Conservation (phyloP, 2,797 vertebrate genomes). For the Crypturellus tataupa region DNA sequence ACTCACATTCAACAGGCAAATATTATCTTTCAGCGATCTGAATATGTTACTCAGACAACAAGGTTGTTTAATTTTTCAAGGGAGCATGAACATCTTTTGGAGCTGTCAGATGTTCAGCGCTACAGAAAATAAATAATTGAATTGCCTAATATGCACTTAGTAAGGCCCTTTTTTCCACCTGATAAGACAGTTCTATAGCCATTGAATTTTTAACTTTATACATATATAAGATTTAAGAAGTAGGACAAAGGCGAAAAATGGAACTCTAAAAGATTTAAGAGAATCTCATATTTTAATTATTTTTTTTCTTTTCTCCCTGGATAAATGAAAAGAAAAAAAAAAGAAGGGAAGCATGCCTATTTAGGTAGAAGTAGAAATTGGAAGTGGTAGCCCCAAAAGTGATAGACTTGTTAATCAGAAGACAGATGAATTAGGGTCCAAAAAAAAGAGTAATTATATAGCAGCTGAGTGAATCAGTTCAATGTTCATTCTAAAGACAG, state of each 20-base stretch:
- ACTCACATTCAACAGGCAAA: background rate
- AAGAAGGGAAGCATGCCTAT: background rate
- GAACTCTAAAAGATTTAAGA: background rate
- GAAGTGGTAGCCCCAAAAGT: background rate
- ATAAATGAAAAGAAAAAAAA: background rate
- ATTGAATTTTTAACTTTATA: background rate
- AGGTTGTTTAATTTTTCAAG: background rate
- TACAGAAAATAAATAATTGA: background rate
- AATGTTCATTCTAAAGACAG: background rate
- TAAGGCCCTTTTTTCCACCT: background rate
- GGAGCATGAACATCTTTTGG: background rate
- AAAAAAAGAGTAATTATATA: background rate
- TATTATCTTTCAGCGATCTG: background rate
- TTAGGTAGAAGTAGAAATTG: background rate
- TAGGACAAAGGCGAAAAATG: background rate
- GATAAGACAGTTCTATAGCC: no score
- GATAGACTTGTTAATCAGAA: background rate
- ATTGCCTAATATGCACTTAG: background rate
- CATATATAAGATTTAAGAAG: background rate
- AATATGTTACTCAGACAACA: background rate
- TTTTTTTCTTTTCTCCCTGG: background rate
- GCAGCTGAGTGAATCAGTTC: background rate
- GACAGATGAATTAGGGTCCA: background rate
- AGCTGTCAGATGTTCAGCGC: background rate
- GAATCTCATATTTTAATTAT: background rate